Evolutionary conservation across 1,140 invertebrate species (phyloP).

Genomic region (Dendrolimus punctatus): DNA sequence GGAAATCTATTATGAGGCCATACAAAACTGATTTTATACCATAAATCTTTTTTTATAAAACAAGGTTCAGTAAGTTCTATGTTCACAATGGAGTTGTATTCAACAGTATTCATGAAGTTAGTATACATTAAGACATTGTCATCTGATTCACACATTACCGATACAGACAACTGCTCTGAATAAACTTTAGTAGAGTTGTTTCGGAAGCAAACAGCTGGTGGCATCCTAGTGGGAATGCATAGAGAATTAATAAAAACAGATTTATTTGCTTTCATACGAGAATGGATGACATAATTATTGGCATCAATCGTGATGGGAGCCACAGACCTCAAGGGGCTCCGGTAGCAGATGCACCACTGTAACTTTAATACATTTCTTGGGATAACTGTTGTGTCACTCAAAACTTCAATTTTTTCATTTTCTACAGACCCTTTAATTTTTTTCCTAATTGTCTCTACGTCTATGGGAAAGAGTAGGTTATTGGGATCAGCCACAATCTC

Average conservation of each 20-base stretch:
- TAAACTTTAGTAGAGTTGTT: conserved; percentile 44
- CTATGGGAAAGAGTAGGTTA: conserved; percentile 35
- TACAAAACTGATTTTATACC: conserved; percentile 58
- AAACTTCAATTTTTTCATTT: not conserved
- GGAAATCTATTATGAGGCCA: conserved; percentile 48
- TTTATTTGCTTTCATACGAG: conserved; percentile 54
- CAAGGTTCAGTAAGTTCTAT: conserved; percentile 53
- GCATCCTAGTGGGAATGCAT: conserved; percentile 56
- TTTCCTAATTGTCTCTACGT: conserved; percentile 30
- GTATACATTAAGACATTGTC: conserved; percentile 41
- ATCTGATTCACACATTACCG: conserved; percentile 38
- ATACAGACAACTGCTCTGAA: conserved; percentile 52
- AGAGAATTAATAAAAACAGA: conserved; percentile 63
- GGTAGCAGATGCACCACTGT: conserved; percentile 51
- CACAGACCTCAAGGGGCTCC: conserved; percentile 49
- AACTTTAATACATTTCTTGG: conserved; percentile 40
- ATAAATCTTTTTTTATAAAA: conserved; percentile 54
- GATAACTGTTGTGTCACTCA: not conserved
- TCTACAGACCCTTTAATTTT: conserved; percentile 13
- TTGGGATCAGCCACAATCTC: conserved; percentile 32
- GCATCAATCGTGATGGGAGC: conserved; percentile 52
- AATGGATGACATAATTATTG: conserved; percentile 38
- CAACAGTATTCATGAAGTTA: conserved; percentile 41
- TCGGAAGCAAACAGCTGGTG: conserved; percentile 35
- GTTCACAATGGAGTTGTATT: conserved; percentile 53